phyloP scores from a whole-genome alignment of 2,888 invertebrate genomes.

The Rhagonycha lutea region DNA sequence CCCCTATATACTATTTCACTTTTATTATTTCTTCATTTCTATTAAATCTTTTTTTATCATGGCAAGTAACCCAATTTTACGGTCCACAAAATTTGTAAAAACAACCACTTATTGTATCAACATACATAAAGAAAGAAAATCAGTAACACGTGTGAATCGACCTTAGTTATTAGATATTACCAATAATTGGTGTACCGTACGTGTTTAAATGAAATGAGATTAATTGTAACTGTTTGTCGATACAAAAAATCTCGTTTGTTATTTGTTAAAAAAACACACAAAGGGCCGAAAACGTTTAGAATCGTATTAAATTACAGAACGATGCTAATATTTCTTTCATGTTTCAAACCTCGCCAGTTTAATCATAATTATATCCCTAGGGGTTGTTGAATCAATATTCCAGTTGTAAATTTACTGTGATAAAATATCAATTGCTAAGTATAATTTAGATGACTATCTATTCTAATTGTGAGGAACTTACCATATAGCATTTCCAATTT shows the following conservation, averaged over 20 bases:
- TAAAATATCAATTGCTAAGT: conserved; percentile 8
- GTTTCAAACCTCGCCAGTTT: conserved; percentile 8
- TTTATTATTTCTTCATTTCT: neutral
- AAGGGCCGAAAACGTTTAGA: conserved; percentile 7
- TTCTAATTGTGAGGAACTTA: conserved; percentile 12
- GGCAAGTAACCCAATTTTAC: neutral
- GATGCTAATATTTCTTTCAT: conserved; percentile 17
- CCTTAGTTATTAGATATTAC: neutral
- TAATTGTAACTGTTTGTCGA: neutral
- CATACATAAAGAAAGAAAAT: neutral
- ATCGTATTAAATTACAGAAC: conserved; percentile 12
- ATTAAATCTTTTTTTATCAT: neutral
- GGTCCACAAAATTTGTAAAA: neutral
- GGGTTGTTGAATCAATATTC: conserved; percentile 1
- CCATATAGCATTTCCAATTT: conserved; percentile 28
- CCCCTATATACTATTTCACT: neutral
- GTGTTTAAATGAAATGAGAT: neutral
- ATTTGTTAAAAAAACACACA: conserved; percentile 2
- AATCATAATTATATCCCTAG: conserved; percentile 10
- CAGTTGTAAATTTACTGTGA: neutral
- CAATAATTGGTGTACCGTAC: neutral
- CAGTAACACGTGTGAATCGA: neutral
- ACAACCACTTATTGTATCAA: neutral
- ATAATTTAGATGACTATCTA: conserved; percentile 2
- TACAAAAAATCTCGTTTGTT: neutral